These are phyloP conservation scores for Dromiciops gliroides DNA, from an alignment of 2,113 vertebrate species.

Conservation along the genomic window DNA sequence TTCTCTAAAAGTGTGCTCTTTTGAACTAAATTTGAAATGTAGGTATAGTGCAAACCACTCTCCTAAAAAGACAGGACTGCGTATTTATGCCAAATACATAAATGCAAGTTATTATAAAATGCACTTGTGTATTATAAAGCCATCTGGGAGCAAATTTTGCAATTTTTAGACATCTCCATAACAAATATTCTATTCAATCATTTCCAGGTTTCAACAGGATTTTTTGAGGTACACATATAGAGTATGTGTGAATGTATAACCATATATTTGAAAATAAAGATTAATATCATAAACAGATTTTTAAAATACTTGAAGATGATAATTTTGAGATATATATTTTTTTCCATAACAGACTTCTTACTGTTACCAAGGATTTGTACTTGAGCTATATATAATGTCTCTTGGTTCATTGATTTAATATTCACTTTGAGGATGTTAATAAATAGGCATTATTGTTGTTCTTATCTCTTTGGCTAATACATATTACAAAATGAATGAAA, in stretches of 20 bases:
- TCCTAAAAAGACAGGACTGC: conserved; percentile 65
- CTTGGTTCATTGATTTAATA: conserved; percentile 67
- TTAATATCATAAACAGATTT: not conserved
- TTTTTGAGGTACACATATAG: conserved; percentile 78
- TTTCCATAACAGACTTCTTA: conserved; percentile 64
- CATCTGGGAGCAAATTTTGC: conserved; percentile 73
- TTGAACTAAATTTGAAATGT: conserved; percentile 61
- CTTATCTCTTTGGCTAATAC: conserved; percentile 78
- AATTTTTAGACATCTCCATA: conserved; percentile 79
- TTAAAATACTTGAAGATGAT: conserved; percentile 68
- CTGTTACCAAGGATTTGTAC: conserved; percentile 63
- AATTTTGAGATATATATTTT: conserved; percentile 63
- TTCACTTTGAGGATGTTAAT: conserved; percentile 66
- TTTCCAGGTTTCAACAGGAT: conserved; percentile 74
- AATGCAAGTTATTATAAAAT: conserved; percentile 78
- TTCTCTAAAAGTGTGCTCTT: conserved; percentile 58
- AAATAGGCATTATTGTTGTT: conserved; percentile 66
- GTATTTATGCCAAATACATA: conserved; percentile 76
- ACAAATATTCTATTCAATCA: conserved; percentile 74
- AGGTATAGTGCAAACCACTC: conserved; percentile 62
- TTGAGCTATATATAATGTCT: conserved; percentile 72
- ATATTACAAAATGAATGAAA: conserved; percentile 63
- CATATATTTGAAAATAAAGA: not conserved
- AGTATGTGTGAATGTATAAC: conserved; percentile 75
- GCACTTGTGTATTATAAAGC: conserved; percentile 78